phyloP scores from a whole-genome alignment of 2,888 invertebrate genomes.

The Drosophila diplacantha region DNA sequence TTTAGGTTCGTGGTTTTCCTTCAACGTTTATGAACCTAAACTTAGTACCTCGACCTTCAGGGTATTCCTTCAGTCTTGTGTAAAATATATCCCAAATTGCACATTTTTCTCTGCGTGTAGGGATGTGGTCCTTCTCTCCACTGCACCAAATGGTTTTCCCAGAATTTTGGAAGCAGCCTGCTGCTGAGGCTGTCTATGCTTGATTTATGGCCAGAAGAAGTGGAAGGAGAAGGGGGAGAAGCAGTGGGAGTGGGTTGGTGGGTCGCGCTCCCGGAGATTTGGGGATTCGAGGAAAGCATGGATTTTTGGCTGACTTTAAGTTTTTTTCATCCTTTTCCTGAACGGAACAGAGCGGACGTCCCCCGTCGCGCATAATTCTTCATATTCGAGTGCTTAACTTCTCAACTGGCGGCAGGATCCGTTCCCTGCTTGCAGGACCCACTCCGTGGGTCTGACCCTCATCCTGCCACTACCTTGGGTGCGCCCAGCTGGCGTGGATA shows the following conservation, averaged over 20 bases:
- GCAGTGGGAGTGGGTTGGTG: background rate
- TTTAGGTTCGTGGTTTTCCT: too few relatives aligned
- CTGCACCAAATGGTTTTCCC: slow-evolving; percentile 14
- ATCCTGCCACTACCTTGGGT: slow-evolving; percentile 31
- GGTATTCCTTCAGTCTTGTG: background rate
- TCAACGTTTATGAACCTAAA: too few relatives aligned
- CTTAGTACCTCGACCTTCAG: background rate
- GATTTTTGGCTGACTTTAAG: slow-evolving; percentile 44
- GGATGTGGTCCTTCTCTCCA: background rate
- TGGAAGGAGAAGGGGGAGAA: background rate
- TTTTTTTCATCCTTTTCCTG: slow-evolving; percentile 13
- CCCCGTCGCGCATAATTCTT: slow-evolving; percentile 70
- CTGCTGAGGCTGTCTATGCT: slow-evolving; percentile 60
- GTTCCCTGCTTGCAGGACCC: slow-evolving; percentile 12
- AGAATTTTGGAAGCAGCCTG: slow-evolving; percentile 65
- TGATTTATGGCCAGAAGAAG: slow-evolving; percentile 61
- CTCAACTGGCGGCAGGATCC: slow-evolving; percentile 40
- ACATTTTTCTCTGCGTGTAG: slow-evolving; percentile 2
- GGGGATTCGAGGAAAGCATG: slow-evolving; percentile 1
- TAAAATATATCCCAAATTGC: background rate
- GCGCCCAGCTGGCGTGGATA: slow-evolving; percentile 71
- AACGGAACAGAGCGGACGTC: slow-evolving; percentile 30
- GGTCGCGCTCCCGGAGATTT: background rate
- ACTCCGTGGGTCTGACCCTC: slow-evolving; percentile 27
- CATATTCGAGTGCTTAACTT: slow-evolving; percentile 63